A percentile compares a stretch with the other conserved stretches of the same genome.
Conservation (phyloP, 2,113 vertebrate species). For the Cisticola juncidis region DNA sequence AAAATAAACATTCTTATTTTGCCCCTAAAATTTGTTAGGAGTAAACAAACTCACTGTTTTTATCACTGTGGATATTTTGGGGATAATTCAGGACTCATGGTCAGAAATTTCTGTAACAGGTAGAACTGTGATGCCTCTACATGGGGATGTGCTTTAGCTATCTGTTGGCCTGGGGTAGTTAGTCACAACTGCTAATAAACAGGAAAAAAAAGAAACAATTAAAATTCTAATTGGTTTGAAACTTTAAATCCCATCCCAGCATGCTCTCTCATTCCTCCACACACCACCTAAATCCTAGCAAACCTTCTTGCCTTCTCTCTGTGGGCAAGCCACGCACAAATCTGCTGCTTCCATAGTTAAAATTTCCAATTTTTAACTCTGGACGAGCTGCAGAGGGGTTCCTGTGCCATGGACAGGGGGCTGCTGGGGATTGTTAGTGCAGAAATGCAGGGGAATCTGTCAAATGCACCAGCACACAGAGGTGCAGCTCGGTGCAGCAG, state of each 20-base stretch:
- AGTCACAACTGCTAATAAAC: conserved; percentile 43
- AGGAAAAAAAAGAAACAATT: conserved; percentile 32
- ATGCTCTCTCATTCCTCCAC: neutral
- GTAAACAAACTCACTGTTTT: conserved; percentile 12
- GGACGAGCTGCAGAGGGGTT: neutral
- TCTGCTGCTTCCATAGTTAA: neutral
- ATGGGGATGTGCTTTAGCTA: neutral
- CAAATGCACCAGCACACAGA: neutral
- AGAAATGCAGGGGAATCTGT: neutral
- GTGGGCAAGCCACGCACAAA: neutral
- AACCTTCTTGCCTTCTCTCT: neutral
- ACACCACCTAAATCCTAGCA: neutral
- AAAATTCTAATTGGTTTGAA: conserved; percentile 60
- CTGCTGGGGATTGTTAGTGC: neutral
- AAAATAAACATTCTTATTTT: conserved; percentile 42
- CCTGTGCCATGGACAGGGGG: neutral
- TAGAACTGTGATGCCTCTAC: neutral
- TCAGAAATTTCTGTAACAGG: neutral
- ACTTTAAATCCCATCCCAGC: conserved; percentile 54
- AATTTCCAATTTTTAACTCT: neutral
- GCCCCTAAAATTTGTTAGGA: conserved; percentile 13
- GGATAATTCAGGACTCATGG: neutral
- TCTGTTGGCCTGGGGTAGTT: conserved; percentile 12
- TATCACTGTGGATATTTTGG: neutral
- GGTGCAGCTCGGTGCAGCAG: neutral